Conservation (phyloP, 2,888 invertebrate species). For the Heptascelio sp. region DNA sequence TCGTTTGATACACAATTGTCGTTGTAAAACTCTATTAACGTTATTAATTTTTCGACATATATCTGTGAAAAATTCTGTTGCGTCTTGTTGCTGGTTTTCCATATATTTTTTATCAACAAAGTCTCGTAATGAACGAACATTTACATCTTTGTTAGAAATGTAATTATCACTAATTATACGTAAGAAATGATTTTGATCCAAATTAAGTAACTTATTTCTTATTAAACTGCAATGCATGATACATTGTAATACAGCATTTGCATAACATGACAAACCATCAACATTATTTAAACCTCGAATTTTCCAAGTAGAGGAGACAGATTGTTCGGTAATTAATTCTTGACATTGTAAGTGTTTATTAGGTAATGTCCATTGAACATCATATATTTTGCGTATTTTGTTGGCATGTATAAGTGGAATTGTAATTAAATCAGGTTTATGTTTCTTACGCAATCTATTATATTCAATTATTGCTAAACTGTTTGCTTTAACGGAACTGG, state of each 20-base stretch:
- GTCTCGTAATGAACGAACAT: background rate
- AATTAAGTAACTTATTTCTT: constrained; percentile 6
- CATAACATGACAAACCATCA: constrained; percentile 37
- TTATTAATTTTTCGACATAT: background rate
- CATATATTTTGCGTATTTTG: constrained; percentile 34
- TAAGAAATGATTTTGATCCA: background rate
- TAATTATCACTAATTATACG: background rate
- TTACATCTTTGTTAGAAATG: background rate
- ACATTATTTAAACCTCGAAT: constrained; percentile 14
- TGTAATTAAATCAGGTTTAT: background rate
- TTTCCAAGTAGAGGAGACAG: background rate
- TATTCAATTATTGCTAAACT: background rate
- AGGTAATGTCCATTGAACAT: background rate
- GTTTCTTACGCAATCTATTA: background rate
- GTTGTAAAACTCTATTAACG: constrained; percentile 1
- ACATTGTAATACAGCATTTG: constrained; percentile 31
- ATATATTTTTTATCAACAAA: background rate
- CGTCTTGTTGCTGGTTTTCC: constrained; percentile 11
- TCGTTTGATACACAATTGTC: constrained; percentile 7
- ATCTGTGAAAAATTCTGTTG: constrained; percentile 2
- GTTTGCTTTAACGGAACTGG: constrained; percentile 55
- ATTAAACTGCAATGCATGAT: constrained; percentile 5
- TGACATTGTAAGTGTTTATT: background rate
- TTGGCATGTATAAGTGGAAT: constrained; percentile 54
- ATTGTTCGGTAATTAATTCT: background rate